phyloP scores from a whole-genome alignment of 2,113 vertebrate species.

The Mirounga angustirostris region DNA sequence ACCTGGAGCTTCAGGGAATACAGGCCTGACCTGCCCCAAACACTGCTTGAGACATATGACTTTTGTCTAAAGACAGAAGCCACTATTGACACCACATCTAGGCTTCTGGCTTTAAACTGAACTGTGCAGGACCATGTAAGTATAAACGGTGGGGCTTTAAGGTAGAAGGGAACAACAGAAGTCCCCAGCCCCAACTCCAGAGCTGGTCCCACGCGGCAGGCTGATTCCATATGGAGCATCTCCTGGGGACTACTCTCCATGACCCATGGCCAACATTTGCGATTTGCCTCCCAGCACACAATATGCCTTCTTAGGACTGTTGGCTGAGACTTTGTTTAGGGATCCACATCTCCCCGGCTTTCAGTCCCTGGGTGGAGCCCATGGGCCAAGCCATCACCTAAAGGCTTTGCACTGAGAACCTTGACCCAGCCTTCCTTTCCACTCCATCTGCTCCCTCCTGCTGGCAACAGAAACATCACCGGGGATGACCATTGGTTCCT shows the following conservation, averaged over 20 bases:
- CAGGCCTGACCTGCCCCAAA: slow-evolving; percentile 13
- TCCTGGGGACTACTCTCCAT: neutral
- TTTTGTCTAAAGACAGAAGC: slow-evolving; percentile 28
- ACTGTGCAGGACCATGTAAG: neutral
- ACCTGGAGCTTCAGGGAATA: slow-evolving; percentile 7
- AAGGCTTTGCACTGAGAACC: neutral
- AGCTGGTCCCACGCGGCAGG: neutral
- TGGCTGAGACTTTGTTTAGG: neutral
- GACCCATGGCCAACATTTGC: neutral
- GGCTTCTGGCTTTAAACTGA: neutral
- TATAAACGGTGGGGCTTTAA: neutral
- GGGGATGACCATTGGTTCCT: neutral
- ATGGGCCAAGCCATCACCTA: neutral
- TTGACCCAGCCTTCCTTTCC: neutral
- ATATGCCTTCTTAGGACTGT: neutral
- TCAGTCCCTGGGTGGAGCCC: neutral
- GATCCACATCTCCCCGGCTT: neutral
- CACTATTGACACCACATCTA: slow-evolving; percentile 37
- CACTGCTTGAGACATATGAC: neutral
- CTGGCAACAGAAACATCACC: neutral
- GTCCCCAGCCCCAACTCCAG: neutral
- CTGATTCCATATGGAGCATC: neutral
- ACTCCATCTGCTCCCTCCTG: neutral
- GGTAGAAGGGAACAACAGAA: neutral
- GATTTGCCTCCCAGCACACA: neutral